Percentiles rank a stretch among this genome's conserved stretches.
These are phyloP conservation scores for Cladopsammia gracilis DNA, from an alignment of 64 coral and sea anemone species.

Conservation along the genomic window DNA sequence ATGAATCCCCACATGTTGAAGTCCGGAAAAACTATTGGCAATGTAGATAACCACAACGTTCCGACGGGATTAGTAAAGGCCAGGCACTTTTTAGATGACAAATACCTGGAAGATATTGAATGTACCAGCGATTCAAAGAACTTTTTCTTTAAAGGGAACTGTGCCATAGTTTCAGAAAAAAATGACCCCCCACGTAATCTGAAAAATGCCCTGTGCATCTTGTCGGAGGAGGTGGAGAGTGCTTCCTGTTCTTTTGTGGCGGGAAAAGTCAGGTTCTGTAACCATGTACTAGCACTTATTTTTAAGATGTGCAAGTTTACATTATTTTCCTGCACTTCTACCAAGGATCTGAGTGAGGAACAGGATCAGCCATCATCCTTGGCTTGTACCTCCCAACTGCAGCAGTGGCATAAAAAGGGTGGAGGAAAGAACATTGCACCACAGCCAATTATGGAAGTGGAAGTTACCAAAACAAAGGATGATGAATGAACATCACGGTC, in stretches of 20 bases:
- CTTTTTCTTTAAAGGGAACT: conserved; percentile 45
- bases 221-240: conserved; percentile 33
- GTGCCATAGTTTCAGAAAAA: conserved; percentile 50
- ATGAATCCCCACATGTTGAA: conserved; percentile 59
- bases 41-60: conserved; percentile 35
- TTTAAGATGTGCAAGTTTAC: conserved; percentile 64
- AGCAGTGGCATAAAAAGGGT: conserved; percentile 66
- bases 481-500: not conserved
- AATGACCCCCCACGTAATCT: conserved; percentile 59
- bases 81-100: conserved; percentile 33
- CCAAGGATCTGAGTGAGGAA: conserved; percentile 20
- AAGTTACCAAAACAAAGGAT: conserved; percentile 55
- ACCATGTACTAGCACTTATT: conserved; percentile 50
- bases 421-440: conserved; percentile 26
- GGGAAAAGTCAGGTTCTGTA: conserved; percentile 50
- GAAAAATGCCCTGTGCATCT: conserved; percentile 42
- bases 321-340: conserved; percentile 19
- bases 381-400: conserved; percentile 38
- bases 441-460: conserved; percentile 41
- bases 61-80: conserved; percentile 52
- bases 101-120: conserved; percentile 57
- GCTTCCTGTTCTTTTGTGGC: conserved; percentile 51
- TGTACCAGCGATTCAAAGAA: conserved; percentile 23
- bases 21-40: conserved; percentile 35
- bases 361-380: not conserved